These are phyloP conservation scores for Marmota monax DNA, from an alignment of 2,113 vertebrate species.

Conservation along the genomic window DNA sequence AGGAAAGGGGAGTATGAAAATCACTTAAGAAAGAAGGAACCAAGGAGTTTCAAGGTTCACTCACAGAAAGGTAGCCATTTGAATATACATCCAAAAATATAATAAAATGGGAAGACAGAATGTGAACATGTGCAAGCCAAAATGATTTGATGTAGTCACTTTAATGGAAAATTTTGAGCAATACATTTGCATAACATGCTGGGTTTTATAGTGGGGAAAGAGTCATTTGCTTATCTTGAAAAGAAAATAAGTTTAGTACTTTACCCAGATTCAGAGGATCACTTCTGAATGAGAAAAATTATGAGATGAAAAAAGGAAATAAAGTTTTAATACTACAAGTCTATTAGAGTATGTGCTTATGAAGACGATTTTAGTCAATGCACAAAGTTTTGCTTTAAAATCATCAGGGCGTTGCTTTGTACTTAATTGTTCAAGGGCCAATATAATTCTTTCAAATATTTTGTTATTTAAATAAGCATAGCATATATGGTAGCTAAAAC, in stretches of 20 bases:
- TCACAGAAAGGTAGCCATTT: neutral
- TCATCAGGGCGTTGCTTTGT: neutral
- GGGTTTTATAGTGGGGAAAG: constrained; percentile 1
- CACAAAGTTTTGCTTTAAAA: constrained; percentile 48
- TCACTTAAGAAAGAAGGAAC: neutral
- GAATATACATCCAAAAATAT: neutral
- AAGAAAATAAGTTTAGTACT: constrained; percentile 1
- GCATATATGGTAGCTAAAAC: neutral
- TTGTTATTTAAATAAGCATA: constrained; percentile 32
- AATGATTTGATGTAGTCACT: neutral
- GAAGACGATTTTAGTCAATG: constrained; percentile 41
- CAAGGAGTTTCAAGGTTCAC: neutral
- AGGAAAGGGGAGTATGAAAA: neutral
- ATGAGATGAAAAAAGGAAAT: constrained; percentile 18
- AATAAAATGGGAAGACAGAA: neutral
- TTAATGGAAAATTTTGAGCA: constrained; percentile 39
- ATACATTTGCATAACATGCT: constrained; percentile 21
- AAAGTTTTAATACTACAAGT: neutral
- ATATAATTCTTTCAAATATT: constrained; percentile 45
- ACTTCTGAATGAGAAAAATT: constrained; percentile 57
- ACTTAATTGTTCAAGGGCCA: constrained; percentile 41
- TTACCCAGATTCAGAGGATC: neutral
- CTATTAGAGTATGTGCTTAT: constrained; percentile 20
- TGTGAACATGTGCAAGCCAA: neutral
- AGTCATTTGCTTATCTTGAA: constrained; percentile 40